Evolutionary conservation across 1,140 invertebrate genomes (phyloP).

Genomic region (Drosophila persimilis): DNA sequence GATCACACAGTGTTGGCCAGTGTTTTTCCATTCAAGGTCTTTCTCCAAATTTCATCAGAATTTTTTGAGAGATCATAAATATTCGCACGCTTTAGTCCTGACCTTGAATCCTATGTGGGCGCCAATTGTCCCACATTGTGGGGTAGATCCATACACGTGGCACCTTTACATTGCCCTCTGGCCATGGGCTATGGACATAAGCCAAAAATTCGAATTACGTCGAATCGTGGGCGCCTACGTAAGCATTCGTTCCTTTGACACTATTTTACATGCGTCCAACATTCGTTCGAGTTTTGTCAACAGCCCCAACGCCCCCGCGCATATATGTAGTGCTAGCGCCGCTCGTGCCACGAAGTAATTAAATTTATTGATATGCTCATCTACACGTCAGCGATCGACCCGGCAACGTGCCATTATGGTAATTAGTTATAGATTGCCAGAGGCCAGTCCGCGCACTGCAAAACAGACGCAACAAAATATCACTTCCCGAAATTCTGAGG

Average conservation of each 20-base stretch:
- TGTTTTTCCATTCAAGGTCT: constrained; percentile 22
- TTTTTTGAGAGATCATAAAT: constrained; percentile 15
- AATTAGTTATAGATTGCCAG: constrained; percentile 39
- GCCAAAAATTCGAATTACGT: constrained; percentile 42
- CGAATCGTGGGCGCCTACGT: constrained; percentile 36
- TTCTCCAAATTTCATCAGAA: neutral
- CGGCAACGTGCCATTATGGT: constrained; percentile 69
- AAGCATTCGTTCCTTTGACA: constrained; percentile 23
- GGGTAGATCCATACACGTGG: constrained; percentile 57
- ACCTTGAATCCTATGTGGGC: constrained; percentile 30
- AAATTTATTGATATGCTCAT: constrained; percentile 50
- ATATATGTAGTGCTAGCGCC: neutral
- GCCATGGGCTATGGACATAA: constrained; percentile 37
- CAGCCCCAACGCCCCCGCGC: constrained; percentile 51
- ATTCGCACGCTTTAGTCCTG: constrained; percentile 32
- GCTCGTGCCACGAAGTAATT: constrained; percentile 36
- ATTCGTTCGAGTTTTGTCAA: constrained; percentile 47
- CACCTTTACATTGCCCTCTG: constrained; percentile 23
- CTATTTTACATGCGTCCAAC: constrained; percentile 59
- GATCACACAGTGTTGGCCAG: too few species aligned
- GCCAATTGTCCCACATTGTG: constrained; percentile 23
- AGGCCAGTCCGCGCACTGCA: constrained; percentile 10
- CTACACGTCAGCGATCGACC: constrained; percentile 54
- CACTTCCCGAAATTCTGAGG: constrained; percentile 38
- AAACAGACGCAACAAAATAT: constrained; percentile 13